phyloP scores from a whole-genome alignment of 2,113 vertebrate genomes.

The Grallaria varia region DNA sequence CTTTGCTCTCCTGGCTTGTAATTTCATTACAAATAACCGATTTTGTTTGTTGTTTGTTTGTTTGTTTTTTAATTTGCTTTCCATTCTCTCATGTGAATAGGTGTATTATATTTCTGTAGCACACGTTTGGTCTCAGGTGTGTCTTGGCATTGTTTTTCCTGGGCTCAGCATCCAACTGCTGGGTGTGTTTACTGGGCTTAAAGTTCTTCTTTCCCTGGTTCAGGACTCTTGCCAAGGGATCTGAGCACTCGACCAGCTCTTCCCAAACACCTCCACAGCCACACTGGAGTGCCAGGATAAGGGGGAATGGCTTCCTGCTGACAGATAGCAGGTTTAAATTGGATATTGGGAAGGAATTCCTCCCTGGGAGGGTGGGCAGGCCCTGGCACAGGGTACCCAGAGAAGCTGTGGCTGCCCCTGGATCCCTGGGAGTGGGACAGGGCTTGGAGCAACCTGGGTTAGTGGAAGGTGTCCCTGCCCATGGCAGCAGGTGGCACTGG shows the following conservation, averaged over 20 bases:
- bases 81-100: not conserved
- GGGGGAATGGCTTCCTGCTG: not conserved
- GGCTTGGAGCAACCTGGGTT: not conserved
- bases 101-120: not conserved
- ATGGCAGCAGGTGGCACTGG: not conserved
- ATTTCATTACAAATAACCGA: not conserved
- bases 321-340: accelerated
- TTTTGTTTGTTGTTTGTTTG: too few species aligned
- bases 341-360: not conserved
- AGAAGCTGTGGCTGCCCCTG: not conserved
- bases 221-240: not conserved
- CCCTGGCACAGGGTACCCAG: not conserved
- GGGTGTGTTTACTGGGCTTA: not conserved
- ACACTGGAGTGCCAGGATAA: not conserved
- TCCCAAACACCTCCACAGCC: not conserved
- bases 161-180: not conserved
- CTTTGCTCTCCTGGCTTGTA: not conserved
- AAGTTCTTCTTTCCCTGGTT: not conserved
- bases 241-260: not conserved
- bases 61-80: not conserved
- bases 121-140: not conserved
- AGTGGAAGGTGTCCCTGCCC: not conserved
- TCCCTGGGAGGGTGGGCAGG: not conserved
- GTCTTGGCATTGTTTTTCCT: not conserved
- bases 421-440: not conserved